Evolutionary conservation across 2,797 vertebrate genomes (phyloP).

Genomic region (Pitangus sulphuratus): DNA sequence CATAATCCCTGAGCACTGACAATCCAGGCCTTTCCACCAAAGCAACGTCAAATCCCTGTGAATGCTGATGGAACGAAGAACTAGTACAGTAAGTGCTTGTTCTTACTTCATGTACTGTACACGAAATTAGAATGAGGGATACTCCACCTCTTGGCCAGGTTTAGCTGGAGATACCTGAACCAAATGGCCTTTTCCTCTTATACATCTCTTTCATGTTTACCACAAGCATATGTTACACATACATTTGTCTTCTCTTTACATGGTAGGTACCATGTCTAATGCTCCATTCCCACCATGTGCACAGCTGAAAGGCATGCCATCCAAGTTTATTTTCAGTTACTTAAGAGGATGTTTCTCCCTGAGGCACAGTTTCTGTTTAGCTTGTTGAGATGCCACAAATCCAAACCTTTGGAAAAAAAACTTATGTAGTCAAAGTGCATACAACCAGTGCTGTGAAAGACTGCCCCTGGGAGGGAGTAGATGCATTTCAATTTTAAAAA

Average conservation of each 20-base stretch:
- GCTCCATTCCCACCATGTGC: not conserved
- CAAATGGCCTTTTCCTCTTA: not conserved
- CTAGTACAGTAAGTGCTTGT: not conserved
- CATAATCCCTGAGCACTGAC: not conserved
- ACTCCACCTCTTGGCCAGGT: not conserved
- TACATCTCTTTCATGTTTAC: not conserved
- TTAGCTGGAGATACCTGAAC: not conserved
- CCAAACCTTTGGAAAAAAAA: not conserved
- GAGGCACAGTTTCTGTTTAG: constrained; percentile 32
- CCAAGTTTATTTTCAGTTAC: constrained; percentile 32
- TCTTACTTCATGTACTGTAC: not conserved
- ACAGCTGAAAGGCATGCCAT: not conserved
- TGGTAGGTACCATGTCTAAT: not conserved
- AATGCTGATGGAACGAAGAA: not conserved
- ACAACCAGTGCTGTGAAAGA: not conserved
- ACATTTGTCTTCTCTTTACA: not conserved
- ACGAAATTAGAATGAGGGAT: not conserved
- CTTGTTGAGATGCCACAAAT: constrained; percentile 40
- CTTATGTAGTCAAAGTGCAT: not conserved
- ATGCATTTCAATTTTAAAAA: constrained; percentile 23
- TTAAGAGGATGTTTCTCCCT: constrained; percentile 34
- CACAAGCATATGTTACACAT: not conserved
- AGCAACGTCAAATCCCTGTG: not conserved
- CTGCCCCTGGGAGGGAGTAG: constrained; percentile 45
- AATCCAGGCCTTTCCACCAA: not conserved